A percentile compares a stretch with the other conserved stretches of the same genome.
Evolutionary conservation across 1,140 invertebrate species (phyloP).

Genomic region (Meloidogyne floridensis): DNA sequence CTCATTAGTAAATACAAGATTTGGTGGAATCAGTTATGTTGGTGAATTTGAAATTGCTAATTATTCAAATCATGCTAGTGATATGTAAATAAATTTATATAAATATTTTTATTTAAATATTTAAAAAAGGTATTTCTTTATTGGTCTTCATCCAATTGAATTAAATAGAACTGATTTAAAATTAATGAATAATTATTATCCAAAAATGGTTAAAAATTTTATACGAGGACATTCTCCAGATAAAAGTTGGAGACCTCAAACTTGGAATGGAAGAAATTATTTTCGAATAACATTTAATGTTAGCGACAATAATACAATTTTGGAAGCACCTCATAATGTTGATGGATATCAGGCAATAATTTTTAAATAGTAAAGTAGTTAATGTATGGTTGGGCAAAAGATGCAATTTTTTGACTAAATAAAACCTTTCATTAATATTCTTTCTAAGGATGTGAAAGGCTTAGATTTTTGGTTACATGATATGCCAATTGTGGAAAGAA

Average conservation of each 20-base stretch:
- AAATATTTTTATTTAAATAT: background rate
- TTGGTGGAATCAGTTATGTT: conserved; percentile 30
- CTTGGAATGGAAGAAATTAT: conserved; percentile 39
- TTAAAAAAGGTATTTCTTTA: conserved; percentile 28
- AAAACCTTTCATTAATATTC: background rate
- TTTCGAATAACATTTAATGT: conserved; percentile 30
- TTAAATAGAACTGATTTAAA: conserved; percentile 13
- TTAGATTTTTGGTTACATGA: conserved; percentile 32
- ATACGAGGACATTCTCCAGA: conserved; percentile 24
- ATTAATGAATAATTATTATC: conserved; percentile 37
- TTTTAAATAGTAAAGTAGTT: background rate
- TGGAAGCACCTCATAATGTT: conserved; percentile 27
- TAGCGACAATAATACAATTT: conserved; percentile 29
- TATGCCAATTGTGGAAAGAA: conserved; percentile 27
- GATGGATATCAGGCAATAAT: conserved; percentile 25
- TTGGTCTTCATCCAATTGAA: conserved; percentile 29
- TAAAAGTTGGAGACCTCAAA: conserved; percentile 34
- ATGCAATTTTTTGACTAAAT: background rate
- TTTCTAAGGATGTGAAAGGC: conserved; percentile 18
- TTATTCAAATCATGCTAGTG: conserved; percentile 35
- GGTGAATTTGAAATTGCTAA: conserved; percentile 36
- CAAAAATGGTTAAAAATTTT: conserved; percentile 41
- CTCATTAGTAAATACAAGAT: conserved; percentile 30
- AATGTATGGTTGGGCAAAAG: background rate
- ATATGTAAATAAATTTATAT: conserved; percentile 18